These are phyloP conservation scores for Rhea pennata DNA, from an alignment of 2,113 vertebrate species.

Conservation along the genomic window DNA sequence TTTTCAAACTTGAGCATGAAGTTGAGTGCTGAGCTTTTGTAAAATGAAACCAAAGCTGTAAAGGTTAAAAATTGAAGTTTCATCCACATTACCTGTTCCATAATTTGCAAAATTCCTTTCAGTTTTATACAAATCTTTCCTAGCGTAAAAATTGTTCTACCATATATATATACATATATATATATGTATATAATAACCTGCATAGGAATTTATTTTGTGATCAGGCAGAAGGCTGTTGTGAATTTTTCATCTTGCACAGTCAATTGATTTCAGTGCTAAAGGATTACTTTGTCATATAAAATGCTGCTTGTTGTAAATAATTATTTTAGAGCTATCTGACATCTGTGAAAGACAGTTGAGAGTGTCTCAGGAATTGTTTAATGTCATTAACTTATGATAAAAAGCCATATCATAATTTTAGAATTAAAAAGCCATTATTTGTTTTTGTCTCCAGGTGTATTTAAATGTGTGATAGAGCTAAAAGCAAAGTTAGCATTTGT, in stretches of 20 bases:
- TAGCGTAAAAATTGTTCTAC: neutral
- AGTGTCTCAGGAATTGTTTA: neutral
- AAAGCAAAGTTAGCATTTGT: neutral
- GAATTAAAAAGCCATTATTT: neutral
- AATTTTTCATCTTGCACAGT: neutral
- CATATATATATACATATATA: neutral
- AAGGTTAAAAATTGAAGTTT: neutral
- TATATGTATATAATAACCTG: neutral
- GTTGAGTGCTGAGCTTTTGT: neutral
- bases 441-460: neutral
- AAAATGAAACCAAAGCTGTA: neutral
- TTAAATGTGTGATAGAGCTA: neutral
- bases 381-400: neutral
- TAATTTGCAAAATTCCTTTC: neutral
- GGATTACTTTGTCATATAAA: neutral
- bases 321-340: slow-evolving; percentile 14
- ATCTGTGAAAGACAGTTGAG: neutral
- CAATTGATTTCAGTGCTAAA: neutral
- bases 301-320: neutral
- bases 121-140: neutral
- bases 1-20: neutral
- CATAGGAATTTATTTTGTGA: neutral
- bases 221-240: neutral
- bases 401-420: neutral
- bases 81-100: neutral